Percentiles rank a stretch among this genome's conserved stretches.
Evolutionary conservation across 2,113 vertebrate species (phyloP).

Genomic region (Gopherus flavomarginatus): DNA sequence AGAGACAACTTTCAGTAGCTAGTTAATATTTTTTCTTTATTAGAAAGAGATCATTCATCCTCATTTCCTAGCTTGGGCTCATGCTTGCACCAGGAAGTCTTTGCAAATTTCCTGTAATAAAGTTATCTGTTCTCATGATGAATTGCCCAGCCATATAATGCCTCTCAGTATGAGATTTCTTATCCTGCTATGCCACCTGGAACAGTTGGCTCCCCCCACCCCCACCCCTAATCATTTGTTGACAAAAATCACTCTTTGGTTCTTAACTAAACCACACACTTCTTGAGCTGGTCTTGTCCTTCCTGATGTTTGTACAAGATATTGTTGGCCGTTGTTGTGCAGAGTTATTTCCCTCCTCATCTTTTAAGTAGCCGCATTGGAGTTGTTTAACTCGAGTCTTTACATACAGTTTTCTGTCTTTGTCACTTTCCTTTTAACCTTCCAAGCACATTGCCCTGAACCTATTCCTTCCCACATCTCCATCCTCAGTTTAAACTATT

Average conservation of each 20-base stretch:
- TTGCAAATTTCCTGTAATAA: constrained; percentile 31
- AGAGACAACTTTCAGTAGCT: constrained; percentile 20
- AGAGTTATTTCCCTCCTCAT: neutral
- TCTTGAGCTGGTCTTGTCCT: neutral
- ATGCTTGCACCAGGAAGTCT: neutral
- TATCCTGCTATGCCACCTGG: constrained; percentile 39
- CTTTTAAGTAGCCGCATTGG: neutral
- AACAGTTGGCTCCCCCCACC: neutral
- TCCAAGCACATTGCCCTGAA: constrained; percentile 7
- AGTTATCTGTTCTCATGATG: constrained; percentile 5
- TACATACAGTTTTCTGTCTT: neutral
- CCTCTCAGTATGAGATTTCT: constrained; percentile 28
- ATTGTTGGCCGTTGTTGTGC: neutral
- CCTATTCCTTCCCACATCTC: neutral
- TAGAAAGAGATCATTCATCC: neutral
- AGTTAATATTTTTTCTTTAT: constrained; percentile 19
- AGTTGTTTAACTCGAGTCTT: neutral
- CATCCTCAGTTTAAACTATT: constrained; percentile 2
- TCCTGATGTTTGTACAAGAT: neutral
- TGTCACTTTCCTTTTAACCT: neutral
- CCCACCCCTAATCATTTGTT: neutral
- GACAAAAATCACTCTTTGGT: constrained; percentile 8
- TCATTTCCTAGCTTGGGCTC: constrained; percentile 35
- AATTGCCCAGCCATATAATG: constrained; percentile 51
- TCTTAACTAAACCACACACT: constrained; percentile 40